Percentiles rank a stretch among this genome's conserved stretches.
Conservation (phyloP, 2,888 invertebrate species). For the Amphipyra berbera region DNA sequence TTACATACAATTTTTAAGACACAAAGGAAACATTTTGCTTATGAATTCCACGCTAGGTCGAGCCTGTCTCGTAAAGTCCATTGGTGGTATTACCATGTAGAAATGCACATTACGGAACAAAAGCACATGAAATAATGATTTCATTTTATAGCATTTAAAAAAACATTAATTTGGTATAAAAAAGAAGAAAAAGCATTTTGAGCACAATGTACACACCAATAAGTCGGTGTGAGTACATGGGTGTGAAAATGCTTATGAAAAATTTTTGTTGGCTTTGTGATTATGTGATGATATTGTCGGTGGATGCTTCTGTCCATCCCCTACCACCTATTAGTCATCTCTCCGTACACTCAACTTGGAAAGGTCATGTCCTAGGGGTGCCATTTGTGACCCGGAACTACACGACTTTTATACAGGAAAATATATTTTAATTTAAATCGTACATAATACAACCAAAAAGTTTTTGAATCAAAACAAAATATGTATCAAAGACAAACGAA, state of each 20-base stretch:
- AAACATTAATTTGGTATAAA: too few species aligned
- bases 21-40: too few species aligned
- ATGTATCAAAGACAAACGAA: neutral
- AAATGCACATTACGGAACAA: too few species aligned
- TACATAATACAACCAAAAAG: conserved; percentile 12
- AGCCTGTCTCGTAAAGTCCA: too few species aligned
- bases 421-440: conserved; percentile 34
- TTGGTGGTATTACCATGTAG: too few species aligned
- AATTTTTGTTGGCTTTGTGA: conserved; percentile 10
- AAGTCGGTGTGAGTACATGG: too few species aligned
- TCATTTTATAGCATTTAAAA: too few species aligned
- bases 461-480: conserved; percentile 19
- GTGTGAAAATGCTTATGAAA: neutral
- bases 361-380: conserved; percentile 48
- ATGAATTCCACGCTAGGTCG: too few species aligned
- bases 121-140: too few species aligned
- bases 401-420: conserved; percentile 33
- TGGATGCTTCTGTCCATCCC: conserved; percentile 31
- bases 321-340: conserved; percentile 41
- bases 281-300: conserved; percentile 7
- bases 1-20: too few species aligned
- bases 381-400: conserved; percentile 41
- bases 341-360: conserved; percentile 19
- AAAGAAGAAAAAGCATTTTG: too few species aligned
- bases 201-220: too few species aligned